These are phyloP conservation scores for Andrena camellia DNA, from an alignment of 2,888 invertebrate genomes.

Conservation along the genomic window DNA sequence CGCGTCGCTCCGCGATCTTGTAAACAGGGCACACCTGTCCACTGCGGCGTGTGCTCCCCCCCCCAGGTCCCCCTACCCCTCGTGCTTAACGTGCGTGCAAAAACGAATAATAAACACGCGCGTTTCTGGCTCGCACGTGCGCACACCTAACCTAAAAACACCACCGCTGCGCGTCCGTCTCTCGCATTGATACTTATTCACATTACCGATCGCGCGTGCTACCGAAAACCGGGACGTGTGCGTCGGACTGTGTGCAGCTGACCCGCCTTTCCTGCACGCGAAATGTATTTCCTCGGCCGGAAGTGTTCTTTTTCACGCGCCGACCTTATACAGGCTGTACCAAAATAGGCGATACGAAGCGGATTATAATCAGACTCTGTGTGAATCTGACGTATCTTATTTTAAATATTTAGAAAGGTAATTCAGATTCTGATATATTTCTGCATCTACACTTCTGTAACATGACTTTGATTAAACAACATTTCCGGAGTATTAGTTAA, in stretches of 20 bases:
- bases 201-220: slow-evolving; percentile 58
- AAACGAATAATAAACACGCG: slow-evolving; percentile 66
- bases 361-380: neutral
- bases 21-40: slow-evolving; percentile 62
- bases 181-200: slow-evolving; percentile 65
- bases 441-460: no score
- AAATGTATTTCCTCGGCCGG: slow-evolving; percentile 40
- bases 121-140: slow-evolving; percentile 68
- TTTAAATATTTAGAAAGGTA: neutral
- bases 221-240: slow-evolving; percentile 61
- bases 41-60: slow-evolving; percentile 38
- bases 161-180: slow-evolving; percentile 35
- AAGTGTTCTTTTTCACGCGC: slow-evolving; percentile 35
- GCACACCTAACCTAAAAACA: slow-evolving; percentile 73
- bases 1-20: slow-evolving; percentile 7
- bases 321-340: neutral
- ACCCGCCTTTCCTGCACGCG: slow-evolving; percentile 10
- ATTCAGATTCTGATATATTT: no score
- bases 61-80: neutral
- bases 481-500: no score
- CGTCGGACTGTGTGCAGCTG: slow-evolving; percentile 61
- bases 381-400: neutral
- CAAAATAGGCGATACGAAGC: neutral
- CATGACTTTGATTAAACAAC: no score
- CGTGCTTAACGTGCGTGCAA: slow-evolving; percentile 45